Evolutionary conservation across 2,888 invertebrate genomes (phyloP), one percentile per base, ranked within the genome.

Genomic region (Tetropium fuscum): DNA sequence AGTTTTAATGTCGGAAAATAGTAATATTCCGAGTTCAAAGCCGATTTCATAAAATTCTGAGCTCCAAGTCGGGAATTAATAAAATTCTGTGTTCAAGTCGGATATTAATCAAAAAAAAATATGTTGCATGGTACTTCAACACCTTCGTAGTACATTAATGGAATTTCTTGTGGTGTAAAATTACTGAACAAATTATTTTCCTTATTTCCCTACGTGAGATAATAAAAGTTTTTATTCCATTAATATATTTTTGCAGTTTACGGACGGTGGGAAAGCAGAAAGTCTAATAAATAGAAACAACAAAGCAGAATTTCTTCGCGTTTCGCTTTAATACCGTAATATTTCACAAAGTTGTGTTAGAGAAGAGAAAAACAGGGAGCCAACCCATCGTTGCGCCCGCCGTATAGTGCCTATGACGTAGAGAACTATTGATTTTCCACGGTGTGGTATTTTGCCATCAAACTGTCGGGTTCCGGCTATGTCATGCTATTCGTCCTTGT

Each of bases 401-500:
- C 64, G 62, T 40, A 38, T 38, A 51, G 72, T 70, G 74, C 74
- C 76, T 74, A 77, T 79, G 79, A 80, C 80, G 79, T 79, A 75
- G 74, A 72, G 74, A 72, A 72, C 71, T 80, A 80, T 81, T 78
- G 80, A 81, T 81, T 80, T 80, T 80, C 77, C 75, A 66, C 66
- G 75, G 72, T 75, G 73, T 74, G 70, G 76, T 75, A 77, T 77
- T 78, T 75, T 73, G 72, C 74, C 76, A 77, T 75, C 75, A 73
- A 74, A 73, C 69, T 65, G 72, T 71, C 66, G 68, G 60, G 64
- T 60, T 63, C 58, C 65, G 61, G 63, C 59, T 45, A 53, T 64
- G 64, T 65, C 66, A 63, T 58, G 63, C 63, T 66, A 64, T 66
- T 60, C 66, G 68, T 62, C 56, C 68, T 66, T 61, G 66, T 68